Conservation (phyloP, 2,113 vertebrate species). For the Hemiscyllium ocellatum region DNA sequence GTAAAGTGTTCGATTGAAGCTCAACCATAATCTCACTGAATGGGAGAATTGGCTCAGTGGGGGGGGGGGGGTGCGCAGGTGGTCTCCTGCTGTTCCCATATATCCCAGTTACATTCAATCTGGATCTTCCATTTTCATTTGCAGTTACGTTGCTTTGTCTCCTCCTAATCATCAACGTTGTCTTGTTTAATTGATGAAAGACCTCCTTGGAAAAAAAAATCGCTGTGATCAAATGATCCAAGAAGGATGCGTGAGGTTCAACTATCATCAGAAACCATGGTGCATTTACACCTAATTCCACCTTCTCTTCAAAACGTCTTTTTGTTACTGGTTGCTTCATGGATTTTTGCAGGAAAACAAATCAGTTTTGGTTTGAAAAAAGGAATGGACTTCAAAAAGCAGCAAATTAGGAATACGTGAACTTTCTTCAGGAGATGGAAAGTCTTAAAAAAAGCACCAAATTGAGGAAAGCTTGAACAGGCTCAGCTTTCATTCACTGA, state of each 20-base stretch:
- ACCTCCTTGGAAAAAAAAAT: not conserved
- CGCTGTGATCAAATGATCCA: not conserved
- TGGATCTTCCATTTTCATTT: not conserved
- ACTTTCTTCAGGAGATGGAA: not conserved
- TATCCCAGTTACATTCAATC: not conserved
- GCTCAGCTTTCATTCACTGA: no score
- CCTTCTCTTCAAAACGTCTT: not conserved
- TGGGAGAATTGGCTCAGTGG: not conserved
- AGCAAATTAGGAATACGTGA: not conserved
- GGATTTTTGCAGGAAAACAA: not conserved
- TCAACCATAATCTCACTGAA: not conserved
- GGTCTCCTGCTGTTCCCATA: no score
- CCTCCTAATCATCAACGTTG: not conserved
- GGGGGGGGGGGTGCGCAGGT: not conserved
- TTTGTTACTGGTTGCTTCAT: not conserved
- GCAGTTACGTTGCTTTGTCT: not conserved
- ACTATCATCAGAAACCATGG: not conserved
- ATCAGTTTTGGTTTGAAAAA: not conserved
- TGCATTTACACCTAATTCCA: not conserved
- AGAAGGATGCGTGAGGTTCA: not conserved
- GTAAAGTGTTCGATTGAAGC: not conserved
- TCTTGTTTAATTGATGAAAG: not conserved
- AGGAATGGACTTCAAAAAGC: not conserved
- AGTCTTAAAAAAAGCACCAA: not conserved
- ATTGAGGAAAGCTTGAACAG: not conserved